Percentiles rank a stretch among this genome's conserved stretches.
Evolutionary conservation across 1,140 invertebrate species (phyloP).

Genomic region (Tetramorium parvispinum): DNA sequence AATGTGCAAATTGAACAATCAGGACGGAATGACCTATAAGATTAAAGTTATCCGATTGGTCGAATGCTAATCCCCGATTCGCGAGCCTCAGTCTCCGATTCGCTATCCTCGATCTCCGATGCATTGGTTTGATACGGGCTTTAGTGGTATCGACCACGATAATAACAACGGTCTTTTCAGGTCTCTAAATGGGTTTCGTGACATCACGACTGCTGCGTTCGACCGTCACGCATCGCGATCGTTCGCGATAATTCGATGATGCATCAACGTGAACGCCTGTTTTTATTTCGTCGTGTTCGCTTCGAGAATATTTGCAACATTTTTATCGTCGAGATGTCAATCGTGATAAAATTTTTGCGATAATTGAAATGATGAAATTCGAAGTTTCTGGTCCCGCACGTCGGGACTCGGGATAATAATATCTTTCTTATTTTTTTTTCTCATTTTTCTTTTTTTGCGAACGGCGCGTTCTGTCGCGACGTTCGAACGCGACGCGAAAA

Average conservation of each 20-base stretch:
- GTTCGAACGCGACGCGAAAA: constrained; percentile 48
- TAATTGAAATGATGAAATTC: neutral
- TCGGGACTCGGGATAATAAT: neutral
- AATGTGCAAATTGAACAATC: neutral
- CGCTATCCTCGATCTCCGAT: neutral
- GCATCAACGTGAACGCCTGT: neutral
- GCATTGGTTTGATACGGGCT: neutral
- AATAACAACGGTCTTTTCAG: constrained; percentile 7
- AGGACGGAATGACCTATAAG: neutral
- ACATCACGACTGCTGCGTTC: constrained; percentile 30
- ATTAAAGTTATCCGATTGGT: neutral
- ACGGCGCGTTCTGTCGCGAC: neutral
- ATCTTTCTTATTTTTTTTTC: neutral
- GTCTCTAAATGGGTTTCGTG: constrained; percentile 31
- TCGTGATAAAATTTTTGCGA: neutral
- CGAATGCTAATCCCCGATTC: neutral
- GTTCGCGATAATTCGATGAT: neutral
- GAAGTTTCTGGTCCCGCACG: neutral
- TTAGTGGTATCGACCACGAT: constrained; percentile 28
- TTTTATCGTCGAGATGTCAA: neutral
- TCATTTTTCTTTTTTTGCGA: neutral
- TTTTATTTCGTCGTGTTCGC: neutral
- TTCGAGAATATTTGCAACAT: neutral
- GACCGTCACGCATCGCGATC: neutral
- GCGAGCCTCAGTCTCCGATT: neutral